Evolutionary conservation across 2,888 invertebrate genomes (phyloP), one percentile per base, ranked within the genome.

Genomic region (Monoplex corrugatus): DNA sequence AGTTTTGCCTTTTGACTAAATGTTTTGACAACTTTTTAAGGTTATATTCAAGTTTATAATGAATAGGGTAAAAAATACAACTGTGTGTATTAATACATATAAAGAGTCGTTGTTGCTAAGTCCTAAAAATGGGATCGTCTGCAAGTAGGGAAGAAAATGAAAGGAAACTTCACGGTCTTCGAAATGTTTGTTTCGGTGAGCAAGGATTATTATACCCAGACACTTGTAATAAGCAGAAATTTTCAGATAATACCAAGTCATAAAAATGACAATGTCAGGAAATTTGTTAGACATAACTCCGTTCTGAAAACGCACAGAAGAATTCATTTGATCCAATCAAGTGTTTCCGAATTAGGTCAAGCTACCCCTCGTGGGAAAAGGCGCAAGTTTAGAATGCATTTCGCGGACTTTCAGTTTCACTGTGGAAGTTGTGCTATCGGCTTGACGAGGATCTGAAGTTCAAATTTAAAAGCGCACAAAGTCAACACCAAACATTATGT

Each of bases 321-420:
- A 87, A 87, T 88, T 90, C 89, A 89, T 57, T 75, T 85, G 32
- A 43, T 38, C 91, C 91, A 92, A 91, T 91, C 83, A 85, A 28
- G 8, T n/a, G n/a, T 80, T 80, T 43, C 43, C n/a, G 28, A 40
- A n/a, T n/a, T n/a, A 40, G 23, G 23, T 5, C 3, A 80, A 80
- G 23, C 32, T 23, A 5, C 35, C 45, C 35, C 19, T 43, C 10
- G 10, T 2, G 35, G n/a, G 40, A 86, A 23, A 80, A 83, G 89
- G 92, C 92, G 92, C 91, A 88, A 57, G 84, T 84, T 90, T 91
- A 88, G 90, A 91, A 92, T 35, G 32, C 87, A 28, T 90, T 91
- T 92, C 91, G 90, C 91, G 92, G 86, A 90, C 40, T 87, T 89
- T 88, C 43, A 32, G 43, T 23, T 78, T 80, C 10, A 43, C 78